Conservation (phyloP, 2,797 vertebrate genomes). For the Gymnopithys bicolor region DNA sequence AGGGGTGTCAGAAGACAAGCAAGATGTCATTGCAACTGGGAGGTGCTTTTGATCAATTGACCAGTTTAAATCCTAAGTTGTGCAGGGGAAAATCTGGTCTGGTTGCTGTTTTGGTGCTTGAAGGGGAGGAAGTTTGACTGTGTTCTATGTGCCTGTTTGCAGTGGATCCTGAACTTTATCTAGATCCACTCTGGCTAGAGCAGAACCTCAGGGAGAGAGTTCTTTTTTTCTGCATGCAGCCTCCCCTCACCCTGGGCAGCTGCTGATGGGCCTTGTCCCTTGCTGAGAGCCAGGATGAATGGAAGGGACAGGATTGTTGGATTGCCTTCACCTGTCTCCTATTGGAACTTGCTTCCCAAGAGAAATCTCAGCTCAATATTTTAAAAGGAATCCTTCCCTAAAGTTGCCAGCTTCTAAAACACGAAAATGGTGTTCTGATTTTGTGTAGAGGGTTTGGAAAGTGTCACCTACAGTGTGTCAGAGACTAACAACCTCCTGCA, state of each 20-base stretch:
- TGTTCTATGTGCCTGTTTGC: not conserved
- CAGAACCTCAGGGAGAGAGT: not conserved
- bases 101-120: not conserved
- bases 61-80: not conserved
- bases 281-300: not conserved
- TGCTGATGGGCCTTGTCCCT: not conserved
- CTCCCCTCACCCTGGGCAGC: not conserved
- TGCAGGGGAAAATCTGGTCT: not conserved
- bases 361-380: not conserved
- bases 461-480: rapidly evolving
- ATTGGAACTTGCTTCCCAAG: not conserved
- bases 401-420: not conserved
- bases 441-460: not conserved
- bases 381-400: not conserved
- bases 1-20: constrained; percentile 59
- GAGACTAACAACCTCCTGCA: not conserved
- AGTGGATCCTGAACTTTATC: not conserved
- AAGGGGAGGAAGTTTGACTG: not conserved
- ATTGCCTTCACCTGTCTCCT: not conserved
- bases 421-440: not conserved
- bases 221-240: not conserved
- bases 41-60: constrained; percentile 25
- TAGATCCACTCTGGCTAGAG: not conserved
- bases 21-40: constrained; percentile 15
- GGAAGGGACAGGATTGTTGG: not conserved